Evolutionary conservation across 2,888 invertebrate genomes (phyloP).

Genomic region (Drosophila birchii): DNA sequence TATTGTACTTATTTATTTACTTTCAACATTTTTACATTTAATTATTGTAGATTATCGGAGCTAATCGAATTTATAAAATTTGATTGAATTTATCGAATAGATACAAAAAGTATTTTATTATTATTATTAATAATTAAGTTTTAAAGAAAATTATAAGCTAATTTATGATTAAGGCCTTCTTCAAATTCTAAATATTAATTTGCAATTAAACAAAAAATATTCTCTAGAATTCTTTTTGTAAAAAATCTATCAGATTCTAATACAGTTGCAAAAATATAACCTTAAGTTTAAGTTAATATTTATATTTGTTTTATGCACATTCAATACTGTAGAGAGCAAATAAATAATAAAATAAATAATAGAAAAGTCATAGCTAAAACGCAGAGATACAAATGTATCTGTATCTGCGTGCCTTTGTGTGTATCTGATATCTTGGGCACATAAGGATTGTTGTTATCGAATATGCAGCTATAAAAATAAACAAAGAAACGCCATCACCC

Average conservation of each 20-base stretch:
- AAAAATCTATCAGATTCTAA: no score
- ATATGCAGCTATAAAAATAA: conserved; percentile 35
- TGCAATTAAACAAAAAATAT: no score
- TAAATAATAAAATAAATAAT: conserved; percentile 35
- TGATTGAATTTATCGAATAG: no score
- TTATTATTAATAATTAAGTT: no score
- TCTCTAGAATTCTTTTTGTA: no score
- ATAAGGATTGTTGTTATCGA: conserved; percentile 28
- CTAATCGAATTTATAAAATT: no score
- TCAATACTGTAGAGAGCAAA: conserved; percentile 18
- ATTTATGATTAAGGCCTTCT: no score
- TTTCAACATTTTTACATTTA: neutral
- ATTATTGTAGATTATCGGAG: no score
- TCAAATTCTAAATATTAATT: no score
- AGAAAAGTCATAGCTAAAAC: conserved; percentile 14
- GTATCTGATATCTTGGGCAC: conserved; percentile 20
- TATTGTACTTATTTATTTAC: neutral
- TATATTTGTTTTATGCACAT: conserved; percentile 23
- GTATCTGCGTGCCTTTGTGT: conserved; percentile 3
- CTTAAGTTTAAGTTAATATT: conserved; percentile 32
- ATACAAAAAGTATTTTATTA: no score
- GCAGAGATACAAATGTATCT: conserved; percentile 39
- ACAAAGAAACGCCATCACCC: conserved; percentile 21
- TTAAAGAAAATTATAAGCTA: no score
- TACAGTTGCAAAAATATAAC: no score